phyloP scores from a whole-genome alignment of 2,113 vertebrate genomes.

The Stercorarius parasiticus region DNA sequence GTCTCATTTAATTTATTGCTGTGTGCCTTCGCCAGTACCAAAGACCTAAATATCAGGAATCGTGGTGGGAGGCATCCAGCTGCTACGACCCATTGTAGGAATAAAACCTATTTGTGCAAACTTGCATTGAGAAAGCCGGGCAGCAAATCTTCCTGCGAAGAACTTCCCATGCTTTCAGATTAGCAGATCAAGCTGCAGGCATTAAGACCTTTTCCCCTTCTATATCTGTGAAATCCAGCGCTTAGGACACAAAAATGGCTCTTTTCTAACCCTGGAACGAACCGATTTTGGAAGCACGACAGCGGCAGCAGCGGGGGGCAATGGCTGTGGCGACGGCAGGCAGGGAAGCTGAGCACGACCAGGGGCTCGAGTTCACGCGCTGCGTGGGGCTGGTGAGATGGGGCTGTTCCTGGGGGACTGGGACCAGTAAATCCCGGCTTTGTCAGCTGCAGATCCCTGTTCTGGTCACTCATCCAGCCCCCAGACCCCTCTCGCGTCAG shows the following conservation, averaged over 20 bases:
- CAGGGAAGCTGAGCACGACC: neutral
- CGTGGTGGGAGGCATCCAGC: constrained; percentile 52
- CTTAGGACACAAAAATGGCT: neutral
- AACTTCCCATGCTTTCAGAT: constrained; percentile 26
- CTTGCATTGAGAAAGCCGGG: neutral
- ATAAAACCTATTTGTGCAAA: neutral
- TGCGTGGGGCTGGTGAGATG: neutral
- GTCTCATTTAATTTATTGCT: constrained; percentile 9
- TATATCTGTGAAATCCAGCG: neutral
- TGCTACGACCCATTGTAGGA: neutral
- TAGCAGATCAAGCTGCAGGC: constrained; percentile 21
- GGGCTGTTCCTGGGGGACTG: neutral
- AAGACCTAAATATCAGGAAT: constrained; percentile 8
- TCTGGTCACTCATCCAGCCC: neutral
- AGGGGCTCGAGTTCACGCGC: rapidly evolving
- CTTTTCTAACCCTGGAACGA: constrained; percentile 57
- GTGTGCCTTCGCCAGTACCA: neutral
- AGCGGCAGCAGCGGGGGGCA: neutral
- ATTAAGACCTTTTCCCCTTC: constrained; percentile 1
- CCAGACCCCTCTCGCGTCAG: neutral
- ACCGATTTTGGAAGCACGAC: neutral
- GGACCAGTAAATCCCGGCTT: rapidly evolving
- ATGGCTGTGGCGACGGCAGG: rapidly evolving
- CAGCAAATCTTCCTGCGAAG: neutral
- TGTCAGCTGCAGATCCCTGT: neutral